Evolutionary conservation across 2,888 invertebrate genomes (phyloP).

Genomic region (Autographa gamma): DNA sequence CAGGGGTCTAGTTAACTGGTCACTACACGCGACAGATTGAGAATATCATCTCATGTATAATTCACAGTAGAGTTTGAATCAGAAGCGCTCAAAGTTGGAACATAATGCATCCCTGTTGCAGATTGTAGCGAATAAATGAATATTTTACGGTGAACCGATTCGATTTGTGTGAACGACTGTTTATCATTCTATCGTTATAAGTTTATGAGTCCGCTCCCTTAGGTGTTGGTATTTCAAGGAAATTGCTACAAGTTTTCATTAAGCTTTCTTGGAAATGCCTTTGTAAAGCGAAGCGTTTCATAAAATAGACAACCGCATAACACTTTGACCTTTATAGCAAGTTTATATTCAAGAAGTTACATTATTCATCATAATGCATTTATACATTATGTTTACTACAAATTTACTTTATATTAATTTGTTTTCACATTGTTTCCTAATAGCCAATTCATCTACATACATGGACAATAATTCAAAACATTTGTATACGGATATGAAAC

Average conservation of each 20-base stretch:
- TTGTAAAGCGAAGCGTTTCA: constrained; percentile 23
- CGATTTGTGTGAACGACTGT: constrained; percentile 39
- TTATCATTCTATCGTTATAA: constrained; percentile 13
- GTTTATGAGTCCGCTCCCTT: constrained; percentile 26
- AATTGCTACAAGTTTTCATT: constrained; percentile 24
- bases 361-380: too few species aligned
- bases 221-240: constrained; percentile 30
- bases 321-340: neutral
- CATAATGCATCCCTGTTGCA: constrained; percentile 76
- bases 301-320: neutral
- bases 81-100: constrained; percentile 67
- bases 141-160: constrained; percentile 60
- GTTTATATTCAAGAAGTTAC: too few species aligned
- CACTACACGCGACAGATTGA: constrained; percentile 77
- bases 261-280: constrained; percentile 11
- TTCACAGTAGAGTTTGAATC: constrained; percentile 80
- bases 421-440: too few species aligned
- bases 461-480: neutral
- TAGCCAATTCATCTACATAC: neutral
- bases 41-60: constrained; percentile 84
- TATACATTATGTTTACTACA: too few species aligned
- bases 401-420: too few species aligned
- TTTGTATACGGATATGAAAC: neutral
- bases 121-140: constrained; percentile 77
- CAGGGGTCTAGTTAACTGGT: constrained; percentile 68